These are phyloP conservation scores for Araneus ventricosus DNA, from an alignment of 1,140 invertebrate species.

Conservation along the genomic window DNA sequence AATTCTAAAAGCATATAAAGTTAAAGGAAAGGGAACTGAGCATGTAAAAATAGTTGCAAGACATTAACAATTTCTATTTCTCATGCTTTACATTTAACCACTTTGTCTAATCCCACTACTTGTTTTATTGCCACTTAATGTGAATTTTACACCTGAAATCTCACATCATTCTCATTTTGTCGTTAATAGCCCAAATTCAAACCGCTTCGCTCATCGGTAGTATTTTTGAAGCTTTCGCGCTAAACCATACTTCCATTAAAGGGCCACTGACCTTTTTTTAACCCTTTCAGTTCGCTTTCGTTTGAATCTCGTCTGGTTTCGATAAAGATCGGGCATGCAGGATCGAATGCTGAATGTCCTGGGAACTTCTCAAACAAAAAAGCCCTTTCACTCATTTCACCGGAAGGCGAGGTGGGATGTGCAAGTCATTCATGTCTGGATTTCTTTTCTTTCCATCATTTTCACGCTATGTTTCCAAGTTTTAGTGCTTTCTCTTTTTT, in stretches of 20 bases:
- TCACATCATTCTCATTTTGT: not conserved
- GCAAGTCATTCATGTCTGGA: slow-evolving; percentile 19
- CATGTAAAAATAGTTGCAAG: no score
- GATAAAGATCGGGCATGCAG: not conserved
- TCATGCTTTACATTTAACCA: not conserved
- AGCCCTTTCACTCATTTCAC: not conserved
- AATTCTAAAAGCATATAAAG: no score
- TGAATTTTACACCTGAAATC: not conserved
- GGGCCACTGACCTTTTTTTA: slow-evolving; percentile 12
- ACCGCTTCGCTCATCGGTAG: not conserved
- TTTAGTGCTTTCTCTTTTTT: not conserved
- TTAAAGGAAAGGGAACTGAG: no score
- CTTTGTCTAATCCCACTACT: not conserved
- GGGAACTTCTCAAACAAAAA: not conserved
- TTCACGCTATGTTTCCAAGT: slow-evolving; percentile 1
- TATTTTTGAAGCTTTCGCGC: not conserved
- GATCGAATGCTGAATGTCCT: not conserved
- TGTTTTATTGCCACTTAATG: not conserved
- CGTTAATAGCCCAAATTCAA: not conserved
- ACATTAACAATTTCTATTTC: not conserved
- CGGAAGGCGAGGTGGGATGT: slow-evolving; percentile 3
- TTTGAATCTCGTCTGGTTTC: slow-evolving; percentile 11
- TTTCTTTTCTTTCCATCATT: not conserved
- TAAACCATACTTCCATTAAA: not conserved
- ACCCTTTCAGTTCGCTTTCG: not conserved